phyloP scores from a whole-genome alignment of 2,888 invertebrate genomes.

The Caenorhabditis sulstoni region DNA sequence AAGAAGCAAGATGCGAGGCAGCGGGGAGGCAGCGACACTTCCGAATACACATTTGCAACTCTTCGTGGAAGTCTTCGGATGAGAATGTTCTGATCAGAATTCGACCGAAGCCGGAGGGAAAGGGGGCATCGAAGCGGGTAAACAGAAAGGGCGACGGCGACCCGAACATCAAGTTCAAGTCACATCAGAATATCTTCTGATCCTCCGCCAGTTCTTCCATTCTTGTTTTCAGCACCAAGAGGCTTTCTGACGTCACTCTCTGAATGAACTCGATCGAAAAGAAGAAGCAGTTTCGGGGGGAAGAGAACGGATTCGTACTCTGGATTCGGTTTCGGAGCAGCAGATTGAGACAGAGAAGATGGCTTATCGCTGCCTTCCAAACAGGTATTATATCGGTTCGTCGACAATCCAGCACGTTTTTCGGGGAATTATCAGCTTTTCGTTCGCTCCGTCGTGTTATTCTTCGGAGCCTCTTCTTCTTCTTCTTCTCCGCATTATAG shows the following conservation, averaged over 20 bases:
- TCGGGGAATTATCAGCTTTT: neutral
- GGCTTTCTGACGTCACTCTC: constrained; percentile 9
- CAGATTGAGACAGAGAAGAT: neutral
- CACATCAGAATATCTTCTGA: too few species aligned
- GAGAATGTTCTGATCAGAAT: too few species aligned
- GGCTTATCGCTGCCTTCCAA: constrained; percentile 12
- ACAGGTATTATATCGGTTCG: constrained; percentile 33
- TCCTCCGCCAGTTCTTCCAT: too few species aligned
- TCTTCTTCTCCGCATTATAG: too few species aligned
- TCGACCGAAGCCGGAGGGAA: neutral
- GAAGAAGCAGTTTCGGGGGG: neutral
- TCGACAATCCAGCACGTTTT: neutral
- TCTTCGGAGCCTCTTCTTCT: too few species aligned
- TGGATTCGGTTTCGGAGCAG: neutral
- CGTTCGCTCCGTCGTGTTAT: too few species aligned
- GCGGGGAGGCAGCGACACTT: constrained; percentile 10
- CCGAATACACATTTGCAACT: neutral
- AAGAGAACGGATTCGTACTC: constrained; percentile 5
- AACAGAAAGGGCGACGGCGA: too few species aligned
- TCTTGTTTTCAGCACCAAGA: neutral
- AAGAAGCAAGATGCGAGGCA: neutral
- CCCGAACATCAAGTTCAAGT: too few species aligned
- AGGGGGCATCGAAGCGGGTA: neutral
- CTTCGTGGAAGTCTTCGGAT: too few species aligned
- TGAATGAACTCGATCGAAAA: neutral